Conservation (phyloP, 2,113 vertebrate species). For the Porphyrio hochstetteri region DNA sequence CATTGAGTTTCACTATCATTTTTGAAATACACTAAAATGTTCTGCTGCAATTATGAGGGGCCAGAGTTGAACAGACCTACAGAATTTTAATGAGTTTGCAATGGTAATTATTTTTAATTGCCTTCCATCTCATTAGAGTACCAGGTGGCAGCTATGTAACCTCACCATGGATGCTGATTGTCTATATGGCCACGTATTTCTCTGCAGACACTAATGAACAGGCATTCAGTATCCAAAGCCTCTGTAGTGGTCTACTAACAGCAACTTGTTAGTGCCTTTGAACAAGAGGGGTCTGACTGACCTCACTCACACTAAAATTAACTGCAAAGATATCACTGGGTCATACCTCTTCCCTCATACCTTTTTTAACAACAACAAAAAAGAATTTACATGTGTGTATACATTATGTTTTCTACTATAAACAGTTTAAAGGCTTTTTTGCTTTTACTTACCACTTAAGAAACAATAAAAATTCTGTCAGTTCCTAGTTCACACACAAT, state of each 20-base stretch:
- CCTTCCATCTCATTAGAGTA: slow-evolving; percentile 41
- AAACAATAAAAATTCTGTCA: background rate
- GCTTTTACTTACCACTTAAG: background rate
- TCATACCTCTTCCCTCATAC: accelerated
- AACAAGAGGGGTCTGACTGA: background rate
- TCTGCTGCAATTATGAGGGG: slow-evolving; percentile 9
- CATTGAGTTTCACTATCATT: background rate
- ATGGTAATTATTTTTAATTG: slow-evolving; percentile 69
- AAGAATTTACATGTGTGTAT: background rate
- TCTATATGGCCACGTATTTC: background rate
- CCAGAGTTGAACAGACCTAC: slow-evolving; percentile 5
- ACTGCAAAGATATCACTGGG: background rate
- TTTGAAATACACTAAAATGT: slow-evolving; percentile 14
- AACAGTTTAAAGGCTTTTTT: background rate
- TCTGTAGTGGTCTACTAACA: background rate
- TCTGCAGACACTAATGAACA: slow-evolving; percentile 28
- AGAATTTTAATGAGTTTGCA: slow-evolving; percentile 47
- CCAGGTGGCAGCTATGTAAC: slow-evolving; percentile 49
- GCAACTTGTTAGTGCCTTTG: background rate
- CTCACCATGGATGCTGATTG: slow-evolving; percentile 1
- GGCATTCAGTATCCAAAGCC: background rate
- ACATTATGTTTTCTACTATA: background rate
- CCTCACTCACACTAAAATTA: background rate
- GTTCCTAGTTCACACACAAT: background rate
- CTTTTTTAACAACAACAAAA: background rate